Evolutionary conservation across 2,113 vertebrate species (phyloP).

Genomic region (Daphoenositta chrysoptera): DNA sequence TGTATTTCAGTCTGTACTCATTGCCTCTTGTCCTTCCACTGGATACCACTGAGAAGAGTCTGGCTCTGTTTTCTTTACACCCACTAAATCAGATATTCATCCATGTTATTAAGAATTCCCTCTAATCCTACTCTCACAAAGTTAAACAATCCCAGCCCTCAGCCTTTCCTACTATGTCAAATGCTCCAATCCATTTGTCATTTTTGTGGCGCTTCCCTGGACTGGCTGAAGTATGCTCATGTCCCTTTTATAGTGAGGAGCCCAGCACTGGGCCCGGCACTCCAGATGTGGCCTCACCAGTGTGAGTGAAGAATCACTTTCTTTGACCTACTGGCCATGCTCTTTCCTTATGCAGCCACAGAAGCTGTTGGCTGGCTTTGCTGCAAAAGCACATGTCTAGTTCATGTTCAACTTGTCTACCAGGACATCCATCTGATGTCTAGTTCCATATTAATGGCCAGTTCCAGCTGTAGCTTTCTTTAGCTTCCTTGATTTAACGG

Average conservation of each 20-base stretch:
- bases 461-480: not conserved
- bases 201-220: not conserved
- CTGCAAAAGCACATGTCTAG: not conserved
- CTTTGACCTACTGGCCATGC: not conserved
- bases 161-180: not conserved
- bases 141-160: not conserved
- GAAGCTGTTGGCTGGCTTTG: not conserved
- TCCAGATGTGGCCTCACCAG: not conserved
- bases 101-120: not conserved
- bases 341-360: not conserved
- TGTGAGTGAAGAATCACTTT: not conserved
- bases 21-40: not conserved
- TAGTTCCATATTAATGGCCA: not conserved
- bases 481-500: not conserved
- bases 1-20: not conserved
- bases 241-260: not conserved
- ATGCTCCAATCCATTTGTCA: not conserved
- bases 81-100: not conserved
- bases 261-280: not conserved
- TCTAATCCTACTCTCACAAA: not conserved
- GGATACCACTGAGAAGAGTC: not conserved
- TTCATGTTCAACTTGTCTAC: not conserved
- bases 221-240: not conserved
- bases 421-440: not conserved
- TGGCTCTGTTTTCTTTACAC: not conserved